Evolutionary conservation across 2,888 invertebrate genomes (phyloP).

Genomic region (Mongoloraphidia duomilia): DNA sequence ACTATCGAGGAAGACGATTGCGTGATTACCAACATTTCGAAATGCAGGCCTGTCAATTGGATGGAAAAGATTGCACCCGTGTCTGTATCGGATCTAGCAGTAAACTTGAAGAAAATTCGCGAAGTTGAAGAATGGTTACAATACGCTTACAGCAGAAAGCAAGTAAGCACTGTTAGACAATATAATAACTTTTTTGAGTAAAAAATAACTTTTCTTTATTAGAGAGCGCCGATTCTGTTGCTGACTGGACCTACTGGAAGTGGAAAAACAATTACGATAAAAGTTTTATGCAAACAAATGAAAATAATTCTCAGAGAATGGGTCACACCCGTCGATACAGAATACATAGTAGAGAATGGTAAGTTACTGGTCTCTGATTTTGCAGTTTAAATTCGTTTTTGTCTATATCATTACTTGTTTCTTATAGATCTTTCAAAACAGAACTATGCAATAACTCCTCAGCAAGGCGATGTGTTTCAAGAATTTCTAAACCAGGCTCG

Average conservation of each 20-base stretch:
- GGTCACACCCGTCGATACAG: conserved; percentile 65
- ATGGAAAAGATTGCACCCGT: conserved; percentile 45
- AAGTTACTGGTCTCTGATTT: conserved; percentile 6
- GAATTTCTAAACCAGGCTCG: conserved; percentile 66
- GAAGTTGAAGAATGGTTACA: conserved; percentile 58
- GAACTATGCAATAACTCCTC: conserved; percentile 13
- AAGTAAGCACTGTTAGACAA: conserved; percentile 4
- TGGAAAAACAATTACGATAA: conserved; percentile 66
- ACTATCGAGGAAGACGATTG: too few species aligned
- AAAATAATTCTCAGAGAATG: conserved; percentile 54
- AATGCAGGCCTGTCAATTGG: conserved; percentile 31
- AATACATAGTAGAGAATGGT: conserved; percentile 39
- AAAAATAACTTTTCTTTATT: conserved; percentile 5
- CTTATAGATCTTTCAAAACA: neutral
- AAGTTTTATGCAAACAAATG: conserved; percentile 47
- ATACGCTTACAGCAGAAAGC: conserved; percentile 15
- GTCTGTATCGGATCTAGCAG: conserved; percentile 47
- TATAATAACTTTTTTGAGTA: neutral
- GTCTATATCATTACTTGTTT: too few species aligned
- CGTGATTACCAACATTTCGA: too few species aligned
- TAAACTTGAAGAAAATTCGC: conserved; percentile 58
- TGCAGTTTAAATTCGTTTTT: too few species aligned
- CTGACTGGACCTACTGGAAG: conserved; percentile 73
- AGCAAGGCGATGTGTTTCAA: conserved; percentile 54
- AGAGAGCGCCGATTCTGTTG: conserved; percentile 43